A percentile compares a stretch with the other conserved stretches of the same genome.
phyloP scores from a whole-genome alignment of 2,797 vertebrate species.

The Prunella strophiata region DNA sequence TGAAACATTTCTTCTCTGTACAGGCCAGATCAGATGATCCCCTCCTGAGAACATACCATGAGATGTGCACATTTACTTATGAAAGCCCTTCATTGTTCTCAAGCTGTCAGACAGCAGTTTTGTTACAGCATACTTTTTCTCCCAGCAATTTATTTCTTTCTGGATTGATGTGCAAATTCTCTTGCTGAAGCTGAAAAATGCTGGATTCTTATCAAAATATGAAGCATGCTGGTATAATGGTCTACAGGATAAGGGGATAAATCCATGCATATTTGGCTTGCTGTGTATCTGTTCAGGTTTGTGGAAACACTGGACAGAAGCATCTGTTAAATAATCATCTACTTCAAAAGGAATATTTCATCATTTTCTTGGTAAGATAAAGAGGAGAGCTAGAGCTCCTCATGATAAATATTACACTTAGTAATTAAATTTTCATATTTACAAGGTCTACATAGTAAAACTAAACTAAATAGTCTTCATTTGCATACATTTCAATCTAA shows the following conservation, averaged over 20 bases:
- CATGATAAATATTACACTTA: slow-evolving; percentile 56
- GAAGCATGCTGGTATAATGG: not conserved
- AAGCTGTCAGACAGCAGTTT: not conserved
- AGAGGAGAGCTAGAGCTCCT: not conserved
- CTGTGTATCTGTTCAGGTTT: not conserved
- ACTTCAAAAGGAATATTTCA: not conserved
- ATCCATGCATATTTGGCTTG: not conserved
- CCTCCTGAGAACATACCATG: not conserved
- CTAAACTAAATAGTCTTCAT: slow-evolving; percentile 66
- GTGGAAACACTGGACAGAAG: not conserved
- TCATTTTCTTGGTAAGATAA: not conserved
- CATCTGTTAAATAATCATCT: not conserved
- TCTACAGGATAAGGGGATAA: not conserved
- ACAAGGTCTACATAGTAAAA: slow-evolving; percentile 33
- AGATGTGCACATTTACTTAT: slow-evolving; percentile 22
- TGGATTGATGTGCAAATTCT: not conserved
- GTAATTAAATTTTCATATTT: slow-evolving; percentile 72
- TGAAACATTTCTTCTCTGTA: not conserved
- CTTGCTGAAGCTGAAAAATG: not conserved
- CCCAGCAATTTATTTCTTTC: not conserved
- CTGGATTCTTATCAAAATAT: not conserved
- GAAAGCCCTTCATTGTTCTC: slow-evolving; percentile 4
- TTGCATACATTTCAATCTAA: slow-evolving; percentile 56
- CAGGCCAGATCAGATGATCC: not conserved
- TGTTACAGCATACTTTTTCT: not conserved